phyloP scores from a whole-genome alignment of 2,113 vertebrate species.

The Columbina picui region DNA sequence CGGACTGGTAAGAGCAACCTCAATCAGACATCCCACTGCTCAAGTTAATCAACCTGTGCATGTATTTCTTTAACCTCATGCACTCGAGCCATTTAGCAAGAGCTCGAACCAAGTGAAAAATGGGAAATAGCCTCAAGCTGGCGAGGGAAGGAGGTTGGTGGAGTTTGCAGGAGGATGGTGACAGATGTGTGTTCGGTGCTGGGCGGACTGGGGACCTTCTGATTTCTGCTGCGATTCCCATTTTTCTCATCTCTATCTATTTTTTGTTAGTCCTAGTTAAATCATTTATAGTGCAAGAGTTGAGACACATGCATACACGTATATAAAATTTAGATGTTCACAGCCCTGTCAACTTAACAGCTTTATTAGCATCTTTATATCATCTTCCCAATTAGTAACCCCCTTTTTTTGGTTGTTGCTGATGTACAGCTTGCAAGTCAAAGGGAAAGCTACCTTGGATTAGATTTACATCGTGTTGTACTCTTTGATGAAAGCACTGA shows the following conservation, averaged over 20 bases:
- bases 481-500: constrained; percentile 37
- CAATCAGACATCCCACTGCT: not conserved
- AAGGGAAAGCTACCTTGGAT: not conserved
- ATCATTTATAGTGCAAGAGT: constrained; percentile 5
- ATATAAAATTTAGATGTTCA: constrained; percentile 28
- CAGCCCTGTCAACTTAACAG: constrained; percentile 42
- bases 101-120: not conserved
- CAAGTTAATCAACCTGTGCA: not conserved
- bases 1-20: not conserved
- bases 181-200: not conserved
- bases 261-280: constrained; percentile 20
- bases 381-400: constrained; percentile 58
- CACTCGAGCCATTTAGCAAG: not conserved
- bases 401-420: not conserved
- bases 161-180: not conserved
- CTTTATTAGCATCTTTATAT: constrained; percentile 64
- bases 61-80: not conserved
- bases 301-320: not conserved
- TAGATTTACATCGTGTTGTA: not conserved
- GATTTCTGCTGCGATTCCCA: constrained; percentile 9
- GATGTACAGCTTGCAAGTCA: constrained; percentile 9
- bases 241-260: not conserved
- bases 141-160: not conserved
- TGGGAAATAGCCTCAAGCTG: not conserved
- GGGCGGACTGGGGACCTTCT: not conserved